Conservation (phyloP, 2,113 vertebrate species). For the Salvelinus namaycush region DNA sequence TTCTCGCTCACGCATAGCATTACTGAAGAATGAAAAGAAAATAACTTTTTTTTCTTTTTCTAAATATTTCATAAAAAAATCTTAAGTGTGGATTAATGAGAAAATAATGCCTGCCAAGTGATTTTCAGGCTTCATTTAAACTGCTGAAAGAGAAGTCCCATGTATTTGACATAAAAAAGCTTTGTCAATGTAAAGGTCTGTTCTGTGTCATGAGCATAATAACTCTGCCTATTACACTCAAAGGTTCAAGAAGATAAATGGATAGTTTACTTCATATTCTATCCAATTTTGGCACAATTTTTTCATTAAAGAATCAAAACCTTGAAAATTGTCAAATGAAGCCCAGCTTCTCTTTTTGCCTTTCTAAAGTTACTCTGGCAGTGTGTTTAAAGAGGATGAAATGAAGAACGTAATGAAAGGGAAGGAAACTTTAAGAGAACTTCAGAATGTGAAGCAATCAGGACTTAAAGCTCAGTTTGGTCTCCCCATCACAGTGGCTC, state of each 20-base stretch:
- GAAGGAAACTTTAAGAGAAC: slow-evolving; percentile 69
- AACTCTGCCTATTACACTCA: slow-evolving; percentile 69
- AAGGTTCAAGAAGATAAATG: slow-evolving; percentile 74
- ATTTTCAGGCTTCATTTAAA: slow-evolving; percentile 58
- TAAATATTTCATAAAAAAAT: slow-evolving; percentile 67
- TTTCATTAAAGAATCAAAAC: slow-evolving; percentile 68
- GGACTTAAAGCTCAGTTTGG: slow-evolving; percentile 61
- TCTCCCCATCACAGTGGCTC: slow-evolving; percentile 57
- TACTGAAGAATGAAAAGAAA: slow-evolving; percentile 54
- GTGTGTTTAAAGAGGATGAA: slow-evolving; percentile 71
- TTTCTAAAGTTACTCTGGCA: slow-evolving; percentile 68
- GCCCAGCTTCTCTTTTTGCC: slow-evolving; percentile 42
- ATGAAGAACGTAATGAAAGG: slow-evolving; percentile 73
- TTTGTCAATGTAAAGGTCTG: slow-evolving; percentile 65
- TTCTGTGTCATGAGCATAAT: slow-evolving; percentile 60
- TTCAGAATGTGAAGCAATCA: slow-evolving; percentile 67
- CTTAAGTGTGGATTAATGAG: slow-evolving; percentile 75
- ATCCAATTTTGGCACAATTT: slow-evolving; percentile 65
- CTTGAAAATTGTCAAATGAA: slow-evolving; percentile 65
- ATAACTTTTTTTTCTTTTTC: too few species aligned
- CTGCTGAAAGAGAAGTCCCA: slow-evolving; percentile 45
- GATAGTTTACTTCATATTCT: slow-evolving; percentile 65
- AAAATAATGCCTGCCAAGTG: slow-evolving; percentile 60
- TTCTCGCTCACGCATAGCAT: slow-evolving; percentile 66
- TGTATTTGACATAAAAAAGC: slow-evolving; percentile 58